Evolutionary conservation across 2,113 vertebrate species (phyloP), one percentile per base, ranked within the genome.

Genomic region (Colaptes auratus): DNA sequence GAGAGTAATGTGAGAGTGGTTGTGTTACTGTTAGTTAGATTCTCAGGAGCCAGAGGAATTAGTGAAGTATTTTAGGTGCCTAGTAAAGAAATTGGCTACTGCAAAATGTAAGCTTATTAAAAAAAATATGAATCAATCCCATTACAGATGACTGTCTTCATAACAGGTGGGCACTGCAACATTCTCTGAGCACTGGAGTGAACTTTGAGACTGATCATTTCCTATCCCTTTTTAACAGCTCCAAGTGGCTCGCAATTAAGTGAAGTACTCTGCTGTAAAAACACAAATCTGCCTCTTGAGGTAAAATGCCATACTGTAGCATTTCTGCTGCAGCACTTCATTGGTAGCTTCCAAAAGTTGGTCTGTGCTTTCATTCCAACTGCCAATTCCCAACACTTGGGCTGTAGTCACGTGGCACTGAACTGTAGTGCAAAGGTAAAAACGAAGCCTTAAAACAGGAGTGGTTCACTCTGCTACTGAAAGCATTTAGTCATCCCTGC

Each of bases 401-500:
- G 90, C 82, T 86, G n/a, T 39, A 83, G 89, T 92, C 82, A 64
- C 82, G 36, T 39, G 89, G 42, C 80, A 12, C 64, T 80, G 79
- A 91, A 91, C 82, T 86, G 64, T 66, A 64, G 80, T 31, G 71
- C 59, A 33, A 36, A 91, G 64, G 79, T 89, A 61, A 52, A 94
- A 93, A 60, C 59, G 52, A 76, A 67, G 53, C 2, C 93, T 95
- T 96, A 92, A 93, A 96, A 95, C 91, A 96, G 53, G 19, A 71
- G 89, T 83, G 56, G 79, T 82, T 96, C 75, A 39, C 56, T 89
- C 10, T 86, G 82, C 87, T 53, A 74, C 66, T 18, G 6, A 85
- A 95, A 95, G 89, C 87, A 35, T 93, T 92, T 77, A 95, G 91
- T 93, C 84, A 59, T 82, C 78, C 79, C 39, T 84, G 89, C 36